Evolutionary conservation across 2,797 vertebrate genomes (phyloP).

Genomic region (Anolis apletophallus): DNA sequence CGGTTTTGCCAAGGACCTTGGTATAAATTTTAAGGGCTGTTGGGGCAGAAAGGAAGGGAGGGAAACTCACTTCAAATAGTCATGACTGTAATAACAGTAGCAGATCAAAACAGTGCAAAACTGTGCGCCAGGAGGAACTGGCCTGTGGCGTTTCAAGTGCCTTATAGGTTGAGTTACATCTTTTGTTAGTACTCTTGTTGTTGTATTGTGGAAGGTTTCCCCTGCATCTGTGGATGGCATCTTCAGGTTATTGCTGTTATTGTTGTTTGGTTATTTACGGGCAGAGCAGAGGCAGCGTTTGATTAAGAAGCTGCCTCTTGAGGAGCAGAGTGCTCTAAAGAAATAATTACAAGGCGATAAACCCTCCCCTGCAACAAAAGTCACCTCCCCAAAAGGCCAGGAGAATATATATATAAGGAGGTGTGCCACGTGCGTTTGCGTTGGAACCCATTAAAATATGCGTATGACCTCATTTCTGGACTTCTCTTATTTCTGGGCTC

Average conservation of each 20-base stretch:
- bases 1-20: not conserved
- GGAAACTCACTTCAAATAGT: not conserved
- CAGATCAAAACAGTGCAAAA: slow-evolving; percentile 46
- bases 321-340: slow-evolving; percentile 48
- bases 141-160: not conserved
- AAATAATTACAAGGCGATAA: slow-evolving; percentile 61
- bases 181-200: not conserved
- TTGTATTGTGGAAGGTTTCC: no score
- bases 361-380: slow-evolving; percentile 60
- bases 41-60: not conserved
- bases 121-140: slow-evolving; percentile 10
- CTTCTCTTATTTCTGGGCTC: not conserved
- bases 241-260: no score
- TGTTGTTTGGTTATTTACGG: slow-evolving; percentile 21
- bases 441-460: not conserved
- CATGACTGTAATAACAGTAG: slow-evolving; percentile 32
- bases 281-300: not conserved
- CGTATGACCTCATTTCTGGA: not conserved
- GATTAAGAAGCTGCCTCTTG: slow-evolving; percentile 15
- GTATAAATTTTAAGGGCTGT: slow-evolving; percentile 10
- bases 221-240: no score
- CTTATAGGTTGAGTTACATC: not conserved
- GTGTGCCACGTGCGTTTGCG: slow-evolving; percentile 41
- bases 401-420: slow-evolving; percentile 47
- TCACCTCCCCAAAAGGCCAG: slow-evolving; percentile 54